Percentiles rank a stretch among this genome's conserved stretches.
Evolutionary conservation across 1,140 invertebrate species (phyloP).

Genomic region (Galleria mellonella): DNA sequence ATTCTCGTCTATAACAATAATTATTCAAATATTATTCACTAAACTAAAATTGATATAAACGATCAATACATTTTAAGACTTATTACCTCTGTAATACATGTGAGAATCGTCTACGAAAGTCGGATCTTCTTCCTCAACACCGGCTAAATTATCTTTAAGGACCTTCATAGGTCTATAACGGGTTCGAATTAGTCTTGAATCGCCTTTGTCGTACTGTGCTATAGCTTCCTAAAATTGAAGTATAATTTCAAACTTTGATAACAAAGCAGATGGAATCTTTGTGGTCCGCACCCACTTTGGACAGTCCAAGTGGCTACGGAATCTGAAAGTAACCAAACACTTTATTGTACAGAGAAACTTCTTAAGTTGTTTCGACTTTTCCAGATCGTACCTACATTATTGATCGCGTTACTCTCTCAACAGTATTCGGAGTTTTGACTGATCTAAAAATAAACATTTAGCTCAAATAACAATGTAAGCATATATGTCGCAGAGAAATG

Average conservation of each 20-base stretch:
- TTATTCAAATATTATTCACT: slow-evolving; percentile 9
- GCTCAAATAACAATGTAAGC: no score
- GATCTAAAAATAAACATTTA: no score
- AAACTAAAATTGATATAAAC: not conserved
- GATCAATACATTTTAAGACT: not conserved
- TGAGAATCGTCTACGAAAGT: slow-evolving; percentile 62
- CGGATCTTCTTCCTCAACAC: slow-evolving; percentile 47
- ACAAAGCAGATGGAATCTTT: not conserved
- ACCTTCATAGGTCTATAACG: slow-evolving; percentile 60
- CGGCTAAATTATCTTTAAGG: slow-evolving; percentile 52
- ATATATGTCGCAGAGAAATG: no score
- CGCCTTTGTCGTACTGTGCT: slow-evolving; percentile 40
- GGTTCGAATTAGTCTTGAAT: slow-evolving; percentile 54
- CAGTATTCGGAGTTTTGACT: no score
- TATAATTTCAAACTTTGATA: not conserved
- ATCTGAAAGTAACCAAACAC: no score
- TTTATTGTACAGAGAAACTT: no score
- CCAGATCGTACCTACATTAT: no score
- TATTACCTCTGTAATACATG: slow-evolving; percentile 59
- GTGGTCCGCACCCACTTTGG: no score
- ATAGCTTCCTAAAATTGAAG: slow-evolving; percentile 38
- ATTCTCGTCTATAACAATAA: slow-evolving; percentile 45
- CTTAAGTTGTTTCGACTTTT: no score
- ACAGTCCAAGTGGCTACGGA: no score
- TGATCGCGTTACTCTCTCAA: no score